Base-by-base conservation (phyloP, 2,888 invertebrate species). In the Coelogynopora nodosa region DNA sequence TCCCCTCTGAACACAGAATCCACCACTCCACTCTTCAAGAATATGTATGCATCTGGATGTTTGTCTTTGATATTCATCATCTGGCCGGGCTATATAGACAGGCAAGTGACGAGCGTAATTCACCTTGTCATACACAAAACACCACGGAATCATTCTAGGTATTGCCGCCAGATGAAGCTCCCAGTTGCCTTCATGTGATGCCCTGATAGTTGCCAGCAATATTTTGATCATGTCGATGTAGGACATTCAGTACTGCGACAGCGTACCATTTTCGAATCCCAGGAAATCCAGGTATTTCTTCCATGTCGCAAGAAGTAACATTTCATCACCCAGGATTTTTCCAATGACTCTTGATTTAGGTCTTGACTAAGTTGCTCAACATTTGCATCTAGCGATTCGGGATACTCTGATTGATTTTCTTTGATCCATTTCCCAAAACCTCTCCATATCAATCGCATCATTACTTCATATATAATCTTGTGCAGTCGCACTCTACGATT, bases 161-260 rank as follows among this genome's bases (percentile, higher is more conserved):
- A 89, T 87, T 0, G 86, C 31, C 29, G 31, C 23, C 0, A 89
- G 87, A 74, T 89, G 89, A 23, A 89, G n/a, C 10, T 81, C 18
- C 88, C 88, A 89, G 83, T 88, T 85, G 0, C 88, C 89, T 67
- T 88, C 88, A 10, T 88, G 74, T 0, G 88, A 84, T 2, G 88
- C 88, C n/a, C 88, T 84, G 0, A 88, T 28, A 5, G 88, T 82
- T 0, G 84, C 84, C 0, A 88, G 87, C 67, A 89, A 86, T 5
- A 89, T 67, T 27, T 88, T 30, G 5, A 89, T 84, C 88, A 90
- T 89, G 74, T 90, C 89, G 13, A 89, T 49, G 67, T 88, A 89
- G 0, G 88, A 88, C 86, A 88, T 88, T 89, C 89, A 89, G 80
- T 88, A 88, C 2, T 85, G 30, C n/a, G 88, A 84, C 1, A 89